These are phyloP conservation scores for Xylocampa areola DNA, from an alignment of 2,888 invertebrate species.

Conservation along the genomic window DNA sequence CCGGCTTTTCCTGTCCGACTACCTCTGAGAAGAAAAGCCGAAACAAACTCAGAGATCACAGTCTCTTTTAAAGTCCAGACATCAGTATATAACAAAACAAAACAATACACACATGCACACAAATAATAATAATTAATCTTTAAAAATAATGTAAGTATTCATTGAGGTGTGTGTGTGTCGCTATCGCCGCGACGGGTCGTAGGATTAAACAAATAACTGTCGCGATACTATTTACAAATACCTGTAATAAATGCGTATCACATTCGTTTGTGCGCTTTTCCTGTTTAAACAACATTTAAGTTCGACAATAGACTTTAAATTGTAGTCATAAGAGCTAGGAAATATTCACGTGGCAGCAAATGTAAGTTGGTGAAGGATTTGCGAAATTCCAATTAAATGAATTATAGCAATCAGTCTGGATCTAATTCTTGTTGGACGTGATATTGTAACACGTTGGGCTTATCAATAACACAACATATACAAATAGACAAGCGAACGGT, in stretches of 20 bases:
- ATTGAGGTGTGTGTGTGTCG: slow-evolving; percentile 7
- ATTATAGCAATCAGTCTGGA: background rate
- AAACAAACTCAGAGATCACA: too few species aligned
- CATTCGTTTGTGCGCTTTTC: background rate
- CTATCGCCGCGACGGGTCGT: slow-evolving; percentile 34
- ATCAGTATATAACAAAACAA: too few species aligned
- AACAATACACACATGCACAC: too few species aligned
- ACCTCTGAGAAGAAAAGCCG: too few species aligned
- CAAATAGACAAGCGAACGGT: too few species aligned
- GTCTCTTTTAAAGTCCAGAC: too few species aligned
- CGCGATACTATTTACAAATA: slow-evolving; percentile 26
- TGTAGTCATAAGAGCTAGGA: background rate
- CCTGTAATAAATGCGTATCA: slow-evolving; percentile 12
- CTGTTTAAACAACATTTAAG: background rate
- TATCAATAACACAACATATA: background rate
- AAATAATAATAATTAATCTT: slow-evolving; percentile 3
- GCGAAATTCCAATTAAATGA: background rate
- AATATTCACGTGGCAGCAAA: background rate
- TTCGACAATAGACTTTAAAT: slow-evolving; percentile 7
- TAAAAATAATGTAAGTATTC: slow-evolving; percentile 9
- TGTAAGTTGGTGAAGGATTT: background rate
- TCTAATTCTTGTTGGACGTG: too few species aligned
- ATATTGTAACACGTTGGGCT: background rate
- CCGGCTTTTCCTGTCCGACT: too few species aligned
- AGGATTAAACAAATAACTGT: slow-evolving; percentile 20